These are phyloP conservation scores for Monopterus albus DNA, from an alignment of 2,113 vertebrate genomes.

Conservation along the genomic window DNA sequence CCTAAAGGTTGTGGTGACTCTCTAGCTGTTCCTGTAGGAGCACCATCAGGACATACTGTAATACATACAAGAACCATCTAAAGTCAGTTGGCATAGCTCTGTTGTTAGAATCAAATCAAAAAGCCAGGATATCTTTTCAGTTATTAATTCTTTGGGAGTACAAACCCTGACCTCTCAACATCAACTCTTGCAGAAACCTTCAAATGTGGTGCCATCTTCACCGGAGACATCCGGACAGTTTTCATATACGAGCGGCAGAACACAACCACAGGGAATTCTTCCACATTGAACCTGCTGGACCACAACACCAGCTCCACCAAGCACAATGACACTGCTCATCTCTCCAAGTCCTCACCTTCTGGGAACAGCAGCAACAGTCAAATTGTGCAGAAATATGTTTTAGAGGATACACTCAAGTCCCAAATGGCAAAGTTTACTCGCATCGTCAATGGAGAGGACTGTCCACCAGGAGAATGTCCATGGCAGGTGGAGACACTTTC, in stretches of 20 bases:
- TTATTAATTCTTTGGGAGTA: not conserved
- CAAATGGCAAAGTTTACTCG: constrained; percentile 18
- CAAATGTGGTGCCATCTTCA: constrained; percentile 62
- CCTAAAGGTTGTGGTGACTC: too few species aligned
- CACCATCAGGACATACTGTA: not conserved
- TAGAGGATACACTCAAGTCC: not conserved
- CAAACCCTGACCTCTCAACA: not conserved
- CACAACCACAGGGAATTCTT: not conserved
- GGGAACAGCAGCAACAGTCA: accelerated
- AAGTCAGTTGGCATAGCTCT: not conserved
- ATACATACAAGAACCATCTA: not conserved
- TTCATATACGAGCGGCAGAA: constrained; percentile 37
- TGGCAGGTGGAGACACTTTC: constrained; percentile 88
- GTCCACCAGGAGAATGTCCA: constrained; percentile 88
- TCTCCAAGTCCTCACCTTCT: too few species aligned
- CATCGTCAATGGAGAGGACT: constrained; percentile 86
- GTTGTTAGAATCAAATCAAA: too few species aligned
- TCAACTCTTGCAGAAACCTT: constrained; percentile 56
- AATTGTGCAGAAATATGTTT: accelerated
- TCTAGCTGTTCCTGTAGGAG: too few species aligned
- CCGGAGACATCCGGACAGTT: not conserved
- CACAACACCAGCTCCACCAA: not conserved
- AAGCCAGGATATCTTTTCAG: too few species aligned
- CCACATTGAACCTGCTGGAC: not conserved
- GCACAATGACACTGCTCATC: too few species aligned